Evolutionary conservation across 1,140 invertebrate genomes (phyloP).

Genomic region (Drosophila eugracilis): DNA sequence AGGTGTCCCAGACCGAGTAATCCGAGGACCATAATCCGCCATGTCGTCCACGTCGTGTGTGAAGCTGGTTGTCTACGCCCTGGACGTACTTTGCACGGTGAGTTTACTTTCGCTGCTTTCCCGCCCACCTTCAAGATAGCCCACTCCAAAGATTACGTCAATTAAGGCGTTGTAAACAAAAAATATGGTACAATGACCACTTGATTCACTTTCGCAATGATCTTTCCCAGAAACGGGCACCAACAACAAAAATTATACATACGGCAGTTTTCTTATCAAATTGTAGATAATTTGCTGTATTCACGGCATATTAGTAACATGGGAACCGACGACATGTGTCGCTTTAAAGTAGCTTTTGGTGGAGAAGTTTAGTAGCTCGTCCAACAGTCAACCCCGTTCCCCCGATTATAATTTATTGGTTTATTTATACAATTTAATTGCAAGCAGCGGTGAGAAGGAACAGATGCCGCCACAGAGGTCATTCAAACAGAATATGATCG

Average conservation of each 20-base stretch:
- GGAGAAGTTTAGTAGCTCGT: neutral
- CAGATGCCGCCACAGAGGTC: conserved; percentile 33
- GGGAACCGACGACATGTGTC: conserved; percentile 9
- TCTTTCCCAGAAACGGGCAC: no score
- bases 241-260: neutral
- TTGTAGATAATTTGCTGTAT: neutral
- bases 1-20: conserved; percentile 14
- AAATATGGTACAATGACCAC: conserved; percentile 10
- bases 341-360: neutral
- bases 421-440: conserved; percentile 47
- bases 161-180: conserved; percentile 11
- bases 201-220: neutral
- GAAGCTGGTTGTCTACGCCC: conserved; percentile 61
- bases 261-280: neutral
- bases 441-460: conserved; percentile 29
- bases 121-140: conserved; percentile 14
- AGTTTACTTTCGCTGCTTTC: conserved; percentile 37
- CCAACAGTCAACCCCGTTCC: conserved; percentile 14
- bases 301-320: neutral
- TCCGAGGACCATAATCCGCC: neutral
- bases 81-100: conserved; percentile 70
- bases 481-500: conserved; percentile 22
- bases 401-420: conserved; percentile 15
- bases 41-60: conserved; percentile 72
- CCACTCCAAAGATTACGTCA: conserved; percentile 23